Evolutionary conservation across 2,113 vertebrate genomes (phyloP), one percentile per base, ranked within the genome.

Genomic region (Chlorodrepanis virens): DNA sequence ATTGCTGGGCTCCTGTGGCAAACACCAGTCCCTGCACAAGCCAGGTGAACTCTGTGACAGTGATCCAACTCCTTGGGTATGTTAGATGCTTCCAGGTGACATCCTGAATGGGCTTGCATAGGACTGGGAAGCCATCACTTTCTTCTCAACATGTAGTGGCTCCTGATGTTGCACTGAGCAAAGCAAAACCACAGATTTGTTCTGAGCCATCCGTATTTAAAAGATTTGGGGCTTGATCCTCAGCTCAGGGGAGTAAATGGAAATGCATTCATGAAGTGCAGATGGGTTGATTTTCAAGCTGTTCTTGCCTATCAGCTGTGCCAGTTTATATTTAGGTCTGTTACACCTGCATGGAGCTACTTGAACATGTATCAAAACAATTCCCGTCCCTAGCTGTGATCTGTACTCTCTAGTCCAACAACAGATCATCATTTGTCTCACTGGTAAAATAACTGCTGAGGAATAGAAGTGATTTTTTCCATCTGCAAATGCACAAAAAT

Each of bases 371-470:
- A 91, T 81, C 81, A 92, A 84, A 97, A 96, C 89, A 89, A 89
- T 90, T 83, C 52, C 63, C 2, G 0, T 87, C 60, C 47, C 61
- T 79, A 95, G 86, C 89, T 93, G 88, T 95, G 94, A 92, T 94
- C 65, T 8, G 1, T 35, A 14, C 74, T 87, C 85, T 92, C 67
- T 79, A 91, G 91, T 86, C 85, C 87, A 92, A 96, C 77, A 91
- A 65, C 56, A 93, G 64, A 92, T 75, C 87, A 39, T 95, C 63
- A 83, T 87, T 94, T 93, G 67, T 91, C 90, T 95, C 75, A 21
- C 71, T 75, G 68, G 83, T 91, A 95, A 96, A 95, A 75, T 80
- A 96, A 94, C 88, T 81, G 76, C 74, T 91, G 86, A 77, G 65
- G 64, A 93, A 72, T 28, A 17, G 16, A 72, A 85, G 85, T 37